Conservation (phyloP, 2,113 vertebrate genomes). For the Archocentrus centrarchus region DNA sequence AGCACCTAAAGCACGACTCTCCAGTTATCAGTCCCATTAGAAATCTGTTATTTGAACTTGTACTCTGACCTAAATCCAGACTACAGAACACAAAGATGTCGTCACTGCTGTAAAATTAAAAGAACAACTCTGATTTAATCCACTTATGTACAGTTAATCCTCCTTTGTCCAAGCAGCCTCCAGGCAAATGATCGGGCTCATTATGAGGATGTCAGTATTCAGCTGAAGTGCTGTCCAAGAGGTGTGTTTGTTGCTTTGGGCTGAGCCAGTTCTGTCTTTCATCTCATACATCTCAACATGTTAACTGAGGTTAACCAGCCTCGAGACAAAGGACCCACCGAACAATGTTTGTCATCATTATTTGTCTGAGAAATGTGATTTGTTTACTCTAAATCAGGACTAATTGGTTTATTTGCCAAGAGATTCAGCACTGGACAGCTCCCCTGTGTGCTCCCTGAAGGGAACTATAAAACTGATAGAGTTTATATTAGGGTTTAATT, state of each 20-base stretch:
- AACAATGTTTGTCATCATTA: background rate
- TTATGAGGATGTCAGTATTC: conserved; percentile 55
- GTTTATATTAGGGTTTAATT: too few species aligned
- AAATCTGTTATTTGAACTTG: background rate
- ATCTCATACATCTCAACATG: conserved; percentile 16
- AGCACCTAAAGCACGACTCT: background rate
- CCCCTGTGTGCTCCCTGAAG: background rate
- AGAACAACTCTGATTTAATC: conserved; percentile 58
- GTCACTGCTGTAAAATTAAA: conserved; percentile 27
- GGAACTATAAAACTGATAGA: background rate
- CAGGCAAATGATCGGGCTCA: conserved; percentile 50
- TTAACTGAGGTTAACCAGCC: conserved; percentile 26
- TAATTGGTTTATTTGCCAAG: background rate
- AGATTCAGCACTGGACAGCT: background rate
- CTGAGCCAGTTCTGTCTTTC: conserved; percentile 55
- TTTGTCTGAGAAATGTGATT: background rate
- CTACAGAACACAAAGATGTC: conserved; percentile 8
- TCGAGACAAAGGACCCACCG: background rate
- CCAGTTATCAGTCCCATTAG: background rate
- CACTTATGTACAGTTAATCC: conserved; percentile 48
- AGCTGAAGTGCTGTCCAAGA: conserved; percentile 46
- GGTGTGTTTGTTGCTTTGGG: conserved; percentile 31
- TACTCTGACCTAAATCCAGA: conserved; percentile 12
- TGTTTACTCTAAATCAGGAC: background rate
- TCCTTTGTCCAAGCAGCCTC: conserved; percentile 43